A percentile compares a stretch with the other conserved stretches of the same genome.
These are phyloP conservation scores for Augiades crinisus DNA, from an alignment of 2,888 invertebrate genomes.

Conservation along the genomic window DNA sequence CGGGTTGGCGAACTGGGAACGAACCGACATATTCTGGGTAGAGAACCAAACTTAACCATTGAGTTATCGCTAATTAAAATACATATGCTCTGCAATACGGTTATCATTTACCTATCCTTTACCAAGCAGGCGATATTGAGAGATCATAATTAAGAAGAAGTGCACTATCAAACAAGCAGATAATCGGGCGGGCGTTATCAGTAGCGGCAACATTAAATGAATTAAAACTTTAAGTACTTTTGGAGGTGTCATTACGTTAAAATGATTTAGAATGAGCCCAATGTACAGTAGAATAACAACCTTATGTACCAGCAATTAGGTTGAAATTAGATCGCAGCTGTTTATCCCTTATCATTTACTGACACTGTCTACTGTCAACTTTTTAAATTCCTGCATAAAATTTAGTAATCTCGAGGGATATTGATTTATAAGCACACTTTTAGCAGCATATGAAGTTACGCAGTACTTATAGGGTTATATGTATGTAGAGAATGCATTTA, in stretches of 20 bases:
- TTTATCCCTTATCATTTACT: slow-evolving; percentile 14
- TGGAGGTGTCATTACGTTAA: slow-evolving; percentile 18
- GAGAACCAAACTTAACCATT: too few species aligned
- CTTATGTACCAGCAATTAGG: background rate
- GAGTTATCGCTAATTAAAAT: too few species aligned
- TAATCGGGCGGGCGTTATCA: slow-evolving; percentile 46
- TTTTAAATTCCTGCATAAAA: slow-evolving; percentile 33
- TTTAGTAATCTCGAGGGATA: slow-evolving; percentile 30
- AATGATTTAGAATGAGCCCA: slow-evolving; percentile 19
- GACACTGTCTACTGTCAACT: slow-evolving; percentile 29
- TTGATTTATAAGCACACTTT: slow-evolving; percentile 26
- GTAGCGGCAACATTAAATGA: slow-evolving; percentile 53
- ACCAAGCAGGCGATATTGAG: slow-evolving; percentile 22
- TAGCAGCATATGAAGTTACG: slow-evolving; percentile 13
- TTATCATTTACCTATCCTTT: too few species aligned
- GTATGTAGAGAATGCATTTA: too few species aligned
- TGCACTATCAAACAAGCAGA: slow-evolving; percentile 42
- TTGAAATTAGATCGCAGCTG: background rate
- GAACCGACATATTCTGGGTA: too few species aligned
- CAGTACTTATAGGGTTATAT: too few species aligned
- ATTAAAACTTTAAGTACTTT: slow-evolving; percentile 40
- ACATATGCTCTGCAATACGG: too few species aligned
- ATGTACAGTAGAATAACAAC: background rate
- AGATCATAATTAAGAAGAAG: slow-evolving; percentile 36
- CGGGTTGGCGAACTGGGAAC: too few species aligned